Conservation (phyloP, 2,888 invertebrate species). For the Keiferia lycopersicella region DNA sequence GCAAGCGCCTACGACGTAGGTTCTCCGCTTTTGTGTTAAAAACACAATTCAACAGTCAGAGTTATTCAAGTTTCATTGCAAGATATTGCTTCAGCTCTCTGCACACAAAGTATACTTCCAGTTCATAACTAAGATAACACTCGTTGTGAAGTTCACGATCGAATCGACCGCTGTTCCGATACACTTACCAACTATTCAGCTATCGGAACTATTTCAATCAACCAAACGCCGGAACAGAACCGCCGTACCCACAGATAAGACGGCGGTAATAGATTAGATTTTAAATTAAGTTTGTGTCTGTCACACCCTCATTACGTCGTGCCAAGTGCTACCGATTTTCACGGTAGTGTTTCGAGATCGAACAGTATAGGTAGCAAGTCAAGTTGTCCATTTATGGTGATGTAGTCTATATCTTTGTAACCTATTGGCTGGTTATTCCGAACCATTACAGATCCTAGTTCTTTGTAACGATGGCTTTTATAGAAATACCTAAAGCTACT, state of each 20-base stretch:
- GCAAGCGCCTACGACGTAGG: no score
- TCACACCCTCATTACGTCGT: slow-evolving; percentile 58
- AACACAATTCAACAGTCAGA: no score
- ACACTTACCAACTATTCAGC: slow-evolving; percentile 30
- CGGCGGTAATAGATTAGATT: slow-evolving; percentile 59
- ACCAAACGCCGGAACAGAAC: slow-evolving; percentile 40
- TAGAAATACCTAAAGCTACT: no score
- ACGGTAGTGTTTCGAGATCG: slow-evolving; percentile 34
- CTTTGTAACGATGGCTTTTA: no score
- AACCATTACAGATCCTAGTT: no score
- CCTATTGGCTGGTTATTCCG: no score
- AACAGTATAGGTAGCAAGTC: not conserved
- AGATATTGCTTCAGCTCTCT: no score
- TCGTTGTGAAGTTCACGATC: not conserved
- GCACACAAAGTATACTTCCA: no score
- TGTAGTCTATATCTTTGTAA: no score
- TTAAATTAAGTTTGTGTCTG: slow-evolving; percentile 58
- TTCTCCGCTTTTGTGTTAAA: no score
- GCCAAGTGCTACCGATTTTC: slow-evolving; percentile 25
- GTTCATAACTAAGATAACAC: not conserved
- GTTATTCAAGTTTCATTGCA: no score
- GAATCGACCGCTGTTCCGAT: slow-evolving; percentile 16
- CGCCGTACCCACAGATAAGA: slow-evolving; percentile 48
- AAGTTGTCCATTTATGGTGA: no score
- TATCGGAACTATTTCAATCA: slow-evolving; percentile 40